Conservation (phyloP, 2,113 vertebrate species). For the Lasiurus cinereus region DNA sequence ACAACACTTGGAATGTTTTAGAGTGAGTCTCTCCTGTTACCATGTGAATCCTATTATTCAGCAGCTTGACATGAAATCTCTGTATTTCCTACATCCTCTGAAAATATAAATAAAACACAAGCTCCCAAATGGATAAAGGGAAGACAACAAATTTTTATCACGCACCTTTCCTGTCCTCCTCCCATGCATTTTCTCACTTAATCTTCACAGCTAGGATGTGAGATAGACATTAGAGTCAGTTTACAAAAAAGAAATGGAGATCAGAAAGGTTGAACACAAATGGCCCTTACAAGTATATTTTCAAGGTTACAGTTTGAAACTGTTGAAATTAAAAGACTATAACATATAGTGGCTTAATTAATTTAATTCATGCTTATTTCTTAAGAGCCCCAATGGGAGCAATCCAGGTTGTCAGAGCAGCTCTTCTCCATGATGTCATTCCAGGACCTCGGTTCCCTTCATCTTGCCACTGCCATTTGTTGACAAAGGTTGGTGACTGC, state of each 20-base stretch:
- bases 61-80: not conserved
- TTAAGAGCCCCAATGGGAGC: not conserved
- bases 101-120: not conserved
- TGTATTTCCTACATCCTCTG: slow-evolving; percentile 22
- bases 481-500: not conserved
- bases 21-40: not conserved
- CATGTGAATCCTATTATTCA: not conserved
- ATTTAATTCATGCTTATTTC: not conserved
- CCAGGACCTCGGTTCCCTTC: not conserved
- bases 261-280: not conserved
- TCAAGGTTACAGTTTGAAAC: not conserved
- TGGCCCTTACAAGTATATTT: not conserved
- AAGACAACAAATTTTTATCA: not conserved
- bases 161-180: not conserved
- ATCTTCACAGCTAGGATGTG: not conserved
- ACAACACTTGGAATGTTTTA: not conserved
- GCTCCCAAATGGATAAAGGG: not conserved
- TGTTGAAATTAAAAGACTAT: not conserved
- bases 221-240: not conserved
- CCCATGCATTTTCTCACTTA: not conserved
- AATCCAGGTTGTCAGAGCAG: not conserved
- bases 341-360: not conserved
- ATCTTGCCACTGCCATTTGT: not conserved
- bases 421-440: not conserved
- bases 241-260: not conserved